Evolutionary conservation across 1,140 invertebrate genomes (phyloP), one percentile per base, ranked within the genome.

Genomic region (Andrena cerasifolii): DNA sequence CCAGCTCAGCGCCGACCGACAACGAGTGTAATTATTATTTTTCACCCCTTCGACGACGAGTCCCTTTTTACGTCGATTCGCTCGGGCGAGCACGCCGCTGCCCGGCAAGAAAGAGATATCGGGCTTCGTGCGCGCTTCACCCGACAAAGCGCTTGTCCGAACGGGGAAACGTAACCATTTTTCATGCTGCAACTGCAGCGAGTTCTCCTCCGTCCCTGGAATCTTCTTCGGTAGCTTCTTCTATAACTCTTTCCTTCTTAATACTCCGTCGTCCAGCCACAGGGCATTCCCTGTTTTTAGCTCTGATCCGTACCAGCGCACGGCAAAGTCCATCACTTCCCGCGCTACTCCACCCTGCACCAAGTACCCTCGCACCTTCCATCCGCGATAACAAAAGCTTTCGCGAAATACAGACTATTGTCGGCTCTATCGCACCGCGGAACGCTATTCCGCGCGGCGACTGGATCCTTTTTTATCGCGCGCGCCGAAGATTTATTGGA

Each of bases 21-120:
- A 24, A 47, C 62, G 74, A 72, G 73, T n/a, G n/a, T 79, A 79
- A 82, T 82, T 82, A 84, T 84, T 78, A 83, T 73, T 79, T 66
- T 74, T 83, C 80, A 53, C 51, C 76, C 76, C 70, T 62, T 78
- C 59, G 59, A 62, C 67, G 33, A 24, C 21, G 18, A 4, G 36
- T 10, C 49, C 26, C 12, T 65, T 66, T 79, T 68, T 51, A 14
- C 63, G 49, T 33, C 63, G 65, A 70, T 72, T 72, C 67, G 28
- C 74, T 72, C 58, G 12, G 54, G 2, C 36, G 51, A 65, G 36
- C 14, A 58, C n/a, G 18, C 36, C 24, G 14, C 0, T 14, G 18
- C 5, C 14, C 36, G 45, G 2, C 7, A 21, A 28, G 53, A 45
- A 21, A 59, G 43, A 71, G n/a, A n/a, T 21, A 61, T 68, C 21